Evolutionary conservation across 1,140 invertebrate species (phyloP).

Genomic region (Drosophila nannoptera): DNA sequence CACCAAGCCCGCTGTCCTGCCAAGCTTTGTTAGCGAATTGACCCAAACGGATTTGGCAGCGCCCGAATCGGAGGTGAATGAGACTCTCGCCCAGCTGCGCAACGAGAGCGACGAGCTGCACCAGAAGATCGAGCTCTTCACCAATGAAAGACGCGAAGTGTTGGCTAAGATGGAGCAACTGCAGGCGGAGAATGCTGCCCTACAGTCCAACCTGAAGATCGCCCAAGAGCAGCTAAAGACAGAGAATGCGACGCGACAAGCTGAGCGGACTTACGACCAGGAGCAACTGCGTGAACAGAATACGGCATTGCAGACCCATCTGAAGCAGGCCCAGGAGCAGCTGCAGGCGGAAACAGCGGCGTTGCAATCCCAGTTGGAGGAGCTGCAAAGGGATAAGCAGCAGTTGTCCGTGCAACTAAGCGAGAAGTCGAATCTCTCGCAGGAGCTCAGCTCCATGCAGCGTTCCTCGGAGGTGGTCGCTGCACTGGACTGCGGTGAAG

Average conservation of each 20-base stretch:
- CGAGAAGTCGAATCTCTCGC: slow-evolving; percentile 59
- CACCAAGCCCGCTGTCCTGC: slow-evolving; percentile 58
- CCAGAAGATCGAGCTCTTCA: slow-evolving; percentile 84
- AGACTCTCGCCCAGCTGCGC: slow-evolving; percentile 80
- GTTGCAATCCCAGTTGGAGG: slow-evolving; percentile 66
- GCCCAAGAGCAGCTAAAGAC: slow-evolving; percentile 81
- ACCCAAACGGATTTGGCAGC: slow-evolving; percentile 78
- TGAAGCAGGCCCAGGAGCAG: slow-evolving; percentile 73
- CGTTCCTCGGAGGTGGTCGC: slow-evolving; percentile 71
- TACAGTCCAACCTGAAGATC: slow-evolving; percentile 66
- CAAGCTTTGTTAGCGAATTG: slow-evolving; percentile 62
- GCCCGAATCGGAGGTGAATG: slow-evolving; percentile 77
- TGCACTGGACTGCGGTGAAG: slow-evolving; percentile 56
- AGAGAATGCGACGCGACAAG: slow-evolving; percentile 59
- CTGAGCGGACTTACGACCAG: slow-evolving; percentile 11
- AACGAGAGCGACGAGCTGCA: slow-evolving; percentile 83
- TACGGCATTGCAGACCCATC: slow-evolving; percentile 71
- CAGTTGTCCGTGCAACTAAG: slow-evolving; percentile 51
- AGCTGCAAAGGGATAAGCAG: slow-evolving; percentile 47
- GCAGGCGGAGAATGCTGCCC: slow-evolving; percentile 81
- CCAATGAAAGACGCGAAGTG: slow-evolving; percentile 83
- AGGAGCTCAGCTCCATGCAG: slow-evolving; percentile 71
- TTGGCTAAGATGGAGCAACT: slow-evolving; percentile 85
- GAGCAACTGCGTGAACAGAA: slow-evolving; percentile 83
- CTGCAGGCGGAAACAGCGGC: slow-evolving; percentile 82